Evolutionary conservation across 92 coral and sea anemone genomes (phyloP), one percentile per base, ranked within the genome.

Genomic region (Phenganax subtilis): DNA sequence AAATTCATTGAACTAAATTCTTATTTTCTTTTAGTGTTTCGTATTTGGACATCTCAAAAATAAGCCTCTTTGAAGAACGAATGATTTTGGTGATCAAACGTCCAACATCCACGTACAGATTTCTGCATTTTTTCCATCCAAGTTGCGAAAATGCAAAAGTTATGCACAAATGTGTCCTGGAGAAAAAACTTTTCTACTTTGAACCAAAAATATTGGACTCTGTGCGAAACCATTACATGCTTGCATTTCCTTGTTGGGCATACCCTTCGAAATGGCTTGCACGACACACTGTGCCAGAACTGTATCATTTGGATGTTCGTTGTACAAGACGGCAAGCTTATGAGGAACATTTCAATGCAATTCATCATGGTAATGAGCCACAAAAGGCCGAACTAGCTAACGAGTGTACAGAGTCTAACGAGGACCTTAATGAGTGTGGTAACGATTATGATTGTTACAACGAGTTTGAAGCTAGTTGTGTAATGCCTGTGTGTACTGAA

Each of bases 211-310:
- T 96, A 51, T 93, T 92, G 28, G 90, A 90, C 73, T 91, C 97
- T 85, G 99, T 96, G 51, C 82, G 92, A 60, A 88, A 96, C 66
- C 99, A 96, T 47, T 96, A 91, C 65, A 87, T 96, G 71, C 89
- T 96, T 15, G 88, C 99, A 27, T 87, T 92, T 74, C 99, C 99
- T 29, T 92, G 99, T 79, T 96, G 99, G 99, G 99, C 99, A 7
- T 88, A 91, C 75, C 99, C 99, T 37, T 93, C 97, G 17, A 96
- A 96, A 78, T 96, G 99, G 99, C 88, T 96, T 54, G 87, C 96
- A 69, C 91, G 89, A 82, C 88, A 84, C 8, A 93, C 92, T 9
- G 69, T 93, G 1, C 89, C 93, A 31, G 99, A 96, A 27, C 89
- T 96, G 30, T 96, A 90, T 72, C 99, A 96, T 83, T 74, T 96